Conservation (phyloP, 2,888 invertebrate species). For the Lasius fuliginosus region DNA sequence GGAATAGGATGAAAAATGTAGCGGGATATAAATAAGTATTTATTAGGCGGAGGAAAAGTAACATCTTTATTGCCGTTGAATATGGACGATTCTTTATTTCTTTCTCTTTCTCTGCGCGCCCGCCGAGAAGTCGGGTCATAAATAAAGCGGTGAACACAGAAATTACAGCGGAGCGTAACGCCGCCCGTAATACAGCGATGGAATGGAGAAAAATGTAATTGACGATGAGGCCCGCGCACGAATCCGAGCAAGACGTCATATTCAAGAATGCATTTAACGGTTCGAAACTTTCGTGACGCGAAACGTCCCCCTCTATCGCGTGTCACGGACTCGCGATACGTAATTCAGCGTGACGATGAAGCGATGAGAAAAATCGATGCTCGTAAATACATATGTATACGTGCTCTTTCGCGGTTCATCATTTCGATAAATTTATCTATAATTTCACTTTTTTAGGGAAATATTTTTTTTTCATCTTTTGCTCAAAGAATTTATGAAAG, state of each 20-base stretch:
- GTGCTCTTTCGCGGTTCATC: background rate
- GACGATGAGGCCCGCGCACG: conserved; percentile 47
- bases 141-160: conserved; percentile 61
- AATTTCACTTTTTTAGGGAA: background rate
- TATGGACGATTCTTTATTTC: conserved; percentile 16
- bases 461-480: background rate
- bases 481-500: background rate
- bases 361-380: conserved; percentile 4
- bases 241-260: conserved; percentile 36
- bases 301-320: conserved; percentile 11
- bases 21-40: conserved; percentile 67
- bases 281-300: conserved; percentile 37
- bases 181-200: conserved; percentile 55
- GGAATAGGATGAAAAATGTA: conserved; percentile 63
- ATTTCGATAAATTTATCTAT: background rate
- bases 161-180: conserved; percentile 61
- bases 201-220: conserved; percentile 62
- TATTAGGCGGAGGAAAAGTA: conserved; percentile 54
- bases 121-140: conserved; percentile 48
- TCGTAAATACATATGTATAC: background rate
- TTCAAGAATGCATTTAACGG: conserved; percentile 32
- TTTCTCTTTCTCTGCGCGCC: conserved; percentile 27
- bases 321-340: conserved; percentile 4
- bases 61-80: conserved; percentile 62
- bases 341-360: background rate